phyloP scores from a whole-genome alignment of 2,797 vertebrate species.

The Sebastes dallii region DNA sequence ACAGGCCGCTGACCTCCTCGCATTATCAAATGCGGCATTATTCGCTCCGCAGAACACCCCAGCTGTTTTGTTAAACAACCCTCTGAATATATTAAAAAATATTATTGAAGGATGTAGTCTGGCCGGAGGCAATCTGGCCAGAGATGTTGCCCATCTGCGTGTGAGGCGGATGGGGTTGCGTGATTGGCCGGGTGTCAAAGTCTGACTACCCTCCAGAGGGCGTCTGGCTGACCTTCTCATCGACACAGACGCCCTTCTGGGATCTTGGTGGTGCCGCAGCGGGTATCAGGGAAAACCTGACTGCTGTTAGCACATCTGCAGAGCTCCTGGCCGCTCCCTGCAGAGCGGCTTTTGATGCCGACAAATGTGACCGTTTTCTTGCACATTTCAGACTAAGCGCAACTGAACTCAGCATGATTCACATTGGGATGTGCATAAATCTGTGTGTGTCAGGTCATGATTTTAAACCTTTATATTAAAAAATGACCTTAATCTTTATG shows the following conservation, averaged over 20 bases:
- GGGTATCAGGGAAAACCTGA: conserved; percentile 43
- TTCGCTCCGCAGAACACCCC: conserved; percentile 49
- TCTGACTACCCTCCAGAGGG: conserved; percentile 65
- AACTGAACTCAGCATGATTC: conserved; percentile 12
- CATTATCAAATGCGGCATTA: conserved; percentile 60
- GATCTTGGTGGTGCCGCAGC: conserved; percentile 44
- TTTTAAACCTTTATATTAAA: conserved; percentile 40
- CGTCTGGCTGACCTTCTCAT: conserved; percentile 75
- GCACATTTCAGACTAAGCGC: conserved; percentile 16
- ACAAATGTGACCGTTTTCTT: conserved; percentile 23
- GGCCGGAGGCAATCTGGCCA: conserved; percentile 57
- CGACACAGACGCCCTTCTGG: conserved; percentile 47
- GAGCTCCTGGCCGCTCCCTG: conserved; percentile 21
- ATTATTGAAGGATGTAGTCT: conserved; percentile 57
- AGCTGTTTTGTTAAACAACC: conserved; percentile 67
- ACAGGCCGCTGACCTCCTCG: conserved; percentile 45
- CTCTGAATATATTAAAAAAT: conserved; percentile 65
- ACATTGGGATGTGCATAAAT: conserved; percentile 14
- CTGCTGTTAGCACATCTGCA: conserved; percentile 58
- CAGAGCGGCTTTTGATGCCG: conserved; percentile 32
- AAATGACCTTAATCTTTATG: conserved; percentile 45
- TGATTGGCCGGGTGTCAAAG: conserved; percentile 65
- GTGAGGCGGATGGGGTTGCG: conserved; percentile 26
- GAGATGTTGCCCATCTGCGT: conserved; percentile 69
- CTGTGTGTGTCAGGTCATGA: conserved; percentile 11